Base-by-base conservation (phyloP, 2,888 invertebrate species). In the Alviniconcha strummeri region DNA sequence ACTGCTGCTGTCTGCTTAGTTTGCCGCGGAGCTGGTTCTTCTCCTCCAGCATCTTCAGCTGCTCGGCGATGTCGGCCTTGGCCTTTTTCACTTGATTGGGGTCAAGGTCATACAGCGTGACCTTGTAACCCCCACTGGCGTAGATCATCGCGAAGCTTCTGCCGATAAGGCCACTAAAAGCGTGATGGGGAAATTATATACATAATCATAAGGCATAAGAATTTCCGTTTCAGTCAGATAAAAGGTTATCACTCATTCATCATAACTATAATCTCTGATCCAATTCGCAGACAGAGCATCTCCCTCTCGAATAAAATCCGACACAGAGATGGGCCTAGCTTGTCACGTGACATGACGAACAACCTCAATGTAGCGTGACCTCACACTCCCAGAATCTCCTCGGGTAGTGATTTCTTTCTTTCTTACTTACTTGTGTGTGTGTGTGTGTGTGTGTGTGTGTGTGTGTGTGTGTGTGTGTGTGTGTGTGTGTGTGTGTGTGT, bases 101-200 rank as follows among this genome's bases (percentile, higher is more conserved):
- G 8, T 88, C 87, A 11, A 92, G 88, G 87, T 99, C 99, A 93
- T 96, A 99, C 80, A 99, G 95, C 17, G 95, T 95, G 57, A 99
- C 98, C 92, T 96, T 95, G 93, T 98, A 98, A 13, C 98, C 98
- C 7, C 96, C 97, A n/a, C 90, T 89, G 15, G 98, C 98, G 94
- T 98, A 99, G 67, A 99, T 95, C 98, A 99, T 98, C 0, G 98
- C 97, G 98, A 98, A 99, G 90, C 98, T 98, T 83, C 97, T 96
- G 4, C 99, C 99, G 90, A 99, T 98, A 82, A 99, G 95, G 4
- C 99, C 99, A 93, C 98, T 99, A 52, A n/a, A 15, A 8, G 11
- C 60, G 60, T 13, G 52, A 15, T 8, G 15, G 13, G 55, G 54
- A 7, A 60, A 13, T 60, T 60, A 60, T 11, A 8, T 60, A 60